Percentiles rank a stretch among this genome's conserved stretches.
phyloP scores from a whole-genome alignment of 2,113 vertebrate species.

The Orthonyx spaldingii region DNA sequence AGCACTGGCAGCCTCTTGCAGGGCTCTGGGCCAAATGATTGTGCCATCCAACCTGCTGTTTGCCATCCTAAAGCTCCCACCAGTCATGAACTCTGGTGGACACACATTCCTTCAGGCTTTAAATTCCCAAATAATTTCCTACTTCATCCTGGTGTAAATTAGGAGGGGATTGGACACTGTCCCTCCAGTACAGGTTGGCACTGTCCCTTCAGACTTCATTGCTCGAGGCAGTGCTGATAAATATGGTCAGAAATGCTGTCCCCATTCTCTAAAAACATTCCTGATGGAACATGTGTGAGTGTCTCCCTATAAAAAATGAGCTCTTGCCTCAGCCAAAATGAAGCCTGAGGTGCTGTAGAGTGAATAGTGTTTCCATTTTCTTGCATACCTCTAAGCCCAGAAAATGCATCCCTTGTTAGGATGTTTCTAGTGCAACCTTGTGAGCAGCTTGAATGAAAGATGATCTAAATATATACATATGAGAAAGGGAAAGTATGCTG shows the following conservation, averaged over 20 bases:
- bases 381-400: neutral
- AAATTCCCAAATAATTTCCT: neutral
- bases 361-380: neutral
- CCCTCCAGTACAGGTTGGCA: neutral
- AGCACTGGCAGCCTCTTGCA: neutral
- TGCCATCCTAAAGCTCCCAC: neutral
- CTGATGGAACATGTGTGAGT: accelerated
- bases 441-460: neutral
- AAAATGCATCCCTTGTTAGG: neutral
- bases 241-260: neutral
- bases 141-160: neutral
- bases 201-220: neutral
- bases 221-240: neutral
- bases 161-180: neutral
- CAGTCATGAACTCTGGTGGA: neutral
- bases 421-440: neutral
- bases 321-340: neutral
- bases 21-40: neutral
- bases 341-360: neutral
- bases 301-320: neutral
- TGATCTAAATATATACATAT: neutral
- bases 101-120: neutral
- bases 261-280: neutral
- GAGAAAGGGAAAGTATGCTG: neutral
- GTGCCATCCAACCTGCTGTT: neutral